Conservation (phyloP, 2,113 vertebrate species). For the Lanius ludovicianus region DNA sequence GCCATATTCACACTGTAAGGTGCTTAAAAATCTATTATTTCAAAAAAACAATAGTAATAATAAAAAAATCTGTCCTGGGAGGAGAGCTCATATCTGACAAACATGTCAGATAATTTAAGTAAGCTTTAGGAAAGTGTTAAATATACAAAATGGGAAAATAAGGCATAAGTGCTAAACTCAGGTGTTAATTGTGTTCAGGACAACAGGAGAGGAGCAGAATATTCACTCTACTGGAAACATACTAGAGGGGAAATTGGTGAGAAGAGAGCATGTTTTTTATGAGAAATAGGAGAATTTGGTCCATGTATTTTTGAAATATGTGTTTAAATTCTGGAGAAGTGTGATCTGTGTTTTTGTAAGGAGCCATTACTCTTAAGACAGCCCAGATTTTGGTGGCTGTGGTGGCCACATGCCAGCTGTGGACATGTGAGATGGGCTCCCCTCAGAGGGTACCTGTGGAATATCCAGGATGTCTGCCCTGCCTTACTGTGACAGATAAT, state of each 20-base stretch:
- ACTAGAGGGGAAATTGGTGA: neutral
- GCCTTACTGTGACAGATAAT: neutral
- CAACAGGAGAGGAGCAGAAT: neutral
- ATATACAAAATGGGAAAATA: slow-evolving; percentile 9
- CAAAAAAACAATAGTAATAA: neutral
- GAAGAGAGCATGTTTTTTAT: neutral
- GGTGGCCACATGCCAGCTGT: neutral
- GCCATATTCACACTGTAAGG: neutral
- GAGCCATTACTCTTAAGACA: neutral
- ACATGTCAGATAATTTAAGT: slow-evolving; percentile 32
- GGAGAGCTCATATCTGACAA: neutral
- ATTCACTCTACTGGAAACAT: neutral
- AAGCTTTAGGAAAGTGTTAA: slow-evolving; percentile 27
- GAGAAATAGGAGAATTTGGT: neutral
- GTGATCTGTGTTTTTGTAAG: neutral
- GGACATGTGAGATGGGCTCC: neutral
- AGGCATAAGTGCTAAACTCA: neutral
- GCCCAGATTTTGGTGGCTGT: neutral
- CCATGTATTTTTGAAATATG: neutral
- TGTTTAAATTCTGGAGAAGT: neutral
- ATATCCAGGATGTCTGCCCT: neutral
- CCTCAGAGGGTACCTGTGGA: neutral
- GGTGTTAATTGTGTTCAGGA: slow-evolving; percentile 46
- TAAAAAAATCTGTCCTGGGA: neutral
- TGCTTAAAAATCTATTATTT: neutral